Percentiles rank a stretch among this genome's conserved stretches.
These are phyloP conservation scores for Yponomeuta plumbellus DNA, from an alignment of 2,888 invertebrate genomes.

Conservation along the genomic window DNA sequence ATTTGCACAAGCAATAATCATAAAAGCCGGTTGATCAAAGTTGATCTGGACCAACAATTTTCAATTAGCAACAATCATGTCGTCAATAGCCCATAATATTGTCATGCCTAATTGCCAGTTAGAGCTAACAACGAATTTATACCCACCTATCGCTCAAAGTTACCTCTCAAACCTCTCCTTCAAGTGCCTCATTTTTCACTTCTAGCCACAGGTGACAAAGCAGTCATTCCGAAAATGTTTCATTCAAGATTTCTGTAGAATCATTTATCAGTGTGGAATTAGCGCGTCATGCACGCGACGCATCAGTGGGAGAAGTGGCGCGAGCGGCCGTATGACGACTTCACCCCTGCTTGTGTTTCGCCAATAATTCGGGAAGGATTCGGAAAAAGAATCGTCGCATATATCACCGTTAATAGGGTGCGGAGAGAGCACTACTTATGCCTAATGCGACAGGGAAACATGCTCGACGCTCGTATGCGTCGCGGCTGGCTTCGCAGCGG, in stretches of 20 bases:
- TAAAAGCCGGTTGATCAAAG: no score
- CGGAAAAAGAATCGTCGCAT: conserved; percentile 73
- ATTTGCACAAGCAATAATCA: no score
- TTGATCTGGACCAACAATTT: no score
- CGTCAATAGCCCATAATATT: no score
- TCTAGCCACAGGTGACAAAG: conserved; percentile 34
- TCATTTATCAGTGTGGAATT: conserved; percentile 68
- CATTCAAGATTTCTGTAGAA: conserved; percentile 46
- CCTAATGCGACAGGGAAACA: conserved; percentile 75
- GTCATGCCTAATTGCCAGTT: no score
- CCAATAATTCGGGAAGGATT: conserved; percentile 39
- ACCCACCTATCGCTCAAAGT: neutral
- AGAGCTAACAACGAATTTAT: no score
- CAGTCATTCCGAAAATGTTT: conserved; percentile 37
- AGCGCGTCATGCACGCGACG: conserved; percentile 54
- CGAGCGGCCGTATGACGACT: conserved; percentile 49
- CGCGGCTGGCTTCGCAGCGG: conserved; percentile 62
- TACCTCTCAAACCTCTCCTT: neutral
- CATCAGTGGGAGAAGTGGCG: conserved; percentile 51
- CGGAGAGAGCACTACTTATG: conserved; percentile 75
- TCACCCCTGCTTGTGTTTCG: conserved; percentile 58
- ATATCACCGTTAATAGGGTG: conserved; percentile 75
- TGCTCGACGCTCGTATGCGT: conserved; percentile 59
- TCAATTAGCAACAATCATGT: no score
- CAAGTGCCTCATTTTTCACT: conserved; percentile 15